Percentiles rank a stretch among this genome's conserved stretches.
Conservation (phyloP, 2,888 invertebrate species). For the Drosophila anceps region DNA sequence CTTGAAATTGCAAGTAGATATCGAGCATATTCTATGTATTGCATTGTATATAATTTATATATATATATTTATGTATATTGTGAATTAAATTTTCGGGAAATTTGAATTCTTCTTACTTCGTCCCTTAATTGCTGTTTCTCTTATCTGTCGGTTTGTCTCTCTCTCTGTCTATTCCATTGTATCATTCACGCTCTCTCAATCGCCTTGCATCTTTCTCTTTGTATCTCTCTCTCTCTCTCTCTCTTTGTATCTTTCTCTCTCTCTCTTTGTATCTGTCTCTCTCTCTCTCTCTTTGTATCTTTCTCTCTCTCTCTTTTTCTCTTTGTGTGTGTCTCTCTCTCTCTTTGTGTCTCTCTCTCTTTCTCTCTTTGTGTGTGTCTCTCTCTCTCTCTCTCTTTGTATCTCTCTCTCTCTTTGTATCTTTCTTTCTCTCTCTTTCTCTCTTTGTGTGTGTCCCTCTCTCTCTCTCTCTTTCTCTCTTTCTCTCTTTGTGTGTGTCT, state of each 20-base stretch:
- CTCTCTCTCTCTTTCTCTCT: not conserved
- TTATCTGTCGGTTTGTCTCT: not conserved
- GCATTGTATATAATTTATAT: not conserved
- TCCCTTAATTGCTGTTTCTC: not conserved
- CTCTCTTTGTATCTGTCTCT: not conserved
- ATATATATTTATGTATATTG: not conserved
- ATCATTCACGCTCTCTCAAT: too few species aligned
- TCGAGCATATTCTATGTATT: not conserved
- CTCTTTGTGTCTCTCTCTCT: not conserved
- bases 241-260: not conserved
- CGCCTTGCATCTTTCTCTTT: not conserved
- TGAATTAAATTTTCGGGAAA: not conserved
- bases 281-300: not conserved
- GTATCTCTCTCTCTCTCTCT: not conserved
- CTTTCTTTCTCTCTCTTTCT: not conserved
- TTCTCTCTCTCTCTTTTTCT: not conserved
- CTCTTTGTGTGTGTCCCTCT: not conserved
- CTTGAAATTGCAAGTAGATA: not conserved
- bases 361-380: not conserved
- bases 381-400: not conserved
- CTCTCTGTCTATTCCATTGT: not conserved
- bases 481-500: not conserved
- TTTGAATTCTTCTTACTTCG: not conserved
- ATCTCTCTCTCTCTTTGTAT: fast-evolving
- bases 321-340: not conserved